Evolutionary conservation across 2,113 vertebrate species (phyloP), one percentile per base, ranked within the genome.

Genomic region (Podilymbus podiceps): DNA sequence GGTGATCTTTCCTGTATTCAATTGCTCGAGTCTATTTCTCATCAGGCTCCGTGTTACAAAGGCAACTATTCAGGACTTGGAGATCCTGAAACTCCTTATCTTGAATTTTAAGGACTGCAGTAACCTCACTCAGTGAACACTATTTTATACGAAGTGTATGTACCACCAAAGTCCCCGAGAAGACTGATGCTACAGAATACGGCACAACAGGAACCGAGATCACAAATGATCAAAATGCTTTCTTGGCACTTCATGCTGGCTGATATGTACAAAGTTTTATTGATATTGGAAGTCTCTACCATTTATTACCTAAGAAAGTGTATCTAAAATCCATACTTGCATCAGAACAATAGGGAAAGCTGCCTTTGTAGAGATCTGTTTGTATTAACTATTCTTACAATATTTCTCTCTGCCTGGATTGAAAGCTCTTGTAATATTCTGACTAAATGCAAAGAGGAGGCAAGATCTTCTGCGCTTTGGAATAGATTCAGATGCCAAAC

Each of bases 1-100:
- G 40, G 77, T 87, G 79, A 95, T 97, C 83, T 96, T 90, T 73
- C 81, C 84, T 88, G 52, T 35, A 89, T 92, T 88, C 81, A 88
- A 17, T 69, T 88, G 52, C 93, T 69, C 8, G 1, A 35, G 49
- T 94, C 66, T 38, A 95, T 93, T 97, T 95, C 86, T 83, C 91
- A 86, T 73, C 88, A 16, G 1, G 9, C 59, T n/a, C 15, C 9
- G 58, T 40, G 49, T 47, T 71, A 95, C 56, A 92, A 96, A 81
- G 79, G 73, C 80, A 68, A 56, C 79, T 44, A 60, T 84, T 94
- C 62, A 90, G 83, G 68, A 75, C 53, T 66, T 40, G 55, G 77
- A 89, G 78, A 58, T 66, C 77, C 87, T 77, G 40, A 68, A 89
- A 64, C 22, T 78, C 76, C 85, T 89, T 69, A 88, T 87, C 84